Base-by-base conservation (phyloP, 30 jellyfish, hydroid and myxozoan genomes). In the Calvadosia cruxmelitensis region DNA sequence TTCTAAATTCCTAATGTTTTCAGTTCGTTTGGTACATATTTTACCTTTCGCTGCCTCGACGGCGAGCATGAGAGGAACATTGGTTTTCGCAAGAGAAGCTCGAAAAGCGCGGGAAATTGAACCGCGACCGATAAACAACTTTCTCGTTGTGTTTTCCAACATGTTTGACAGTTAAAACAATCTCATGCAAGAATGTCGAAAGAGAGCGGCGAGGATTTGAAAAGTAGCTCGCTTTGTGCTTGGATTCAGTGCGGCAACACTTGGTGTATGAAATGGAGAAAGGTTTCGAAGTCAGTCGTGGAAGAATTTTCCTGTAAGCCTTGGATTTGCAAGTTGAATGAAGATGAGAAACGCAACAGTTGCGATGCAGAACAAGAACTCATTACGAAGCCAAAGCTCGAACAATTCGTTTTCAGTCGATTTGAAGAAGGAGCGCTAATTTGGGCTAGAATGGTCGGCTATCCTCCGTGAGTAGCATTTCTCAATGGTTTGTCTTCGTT, bases 181-280 rank as follows among this genome's bases (percentile, higher is more conserved):
- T n/a, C n/a, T n/a, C n/a, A n/a, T n/a, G n/a, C n/a, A n/a, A n/a
- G n/a, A n/a, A n/a, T n/a, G n/a, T n/a, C n/a, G n/a, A n/a, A n/a
- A n/a, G n/a, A n/a, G n/a, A n/a, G n/a, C n/a, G n/a, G n/a, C n/a
- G n/a, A n/a, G n/a, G n/a, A n/a, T n/a, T n/a, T n/a, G n/a, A n/a
- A n/a, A n/a, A n/a, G n/a, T n/a, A n/a, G n/a, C n/a, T n/a, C n/a
- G n/a, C n/a, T n/a, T n/a, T n/a, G n/a, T 33, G 70, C 84, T 25
- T 78, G 93, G 95, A 85, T 84, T 3, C 95, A 84, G 77, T 84
- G 95, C 53, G 95, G 78, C 27, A 66, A 77, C 51, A 32, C 79
- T 2, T 53, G 68, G 52, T 84, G 95, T 74, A 67, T 84, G 84
- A 84, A 84, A 50, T 84, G 95, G 95, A 84, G 95, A 70, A 73